Conservation (phyloP, 2,797 vertebrate genomes). For the Sarcophilus harrisii region DNA sequence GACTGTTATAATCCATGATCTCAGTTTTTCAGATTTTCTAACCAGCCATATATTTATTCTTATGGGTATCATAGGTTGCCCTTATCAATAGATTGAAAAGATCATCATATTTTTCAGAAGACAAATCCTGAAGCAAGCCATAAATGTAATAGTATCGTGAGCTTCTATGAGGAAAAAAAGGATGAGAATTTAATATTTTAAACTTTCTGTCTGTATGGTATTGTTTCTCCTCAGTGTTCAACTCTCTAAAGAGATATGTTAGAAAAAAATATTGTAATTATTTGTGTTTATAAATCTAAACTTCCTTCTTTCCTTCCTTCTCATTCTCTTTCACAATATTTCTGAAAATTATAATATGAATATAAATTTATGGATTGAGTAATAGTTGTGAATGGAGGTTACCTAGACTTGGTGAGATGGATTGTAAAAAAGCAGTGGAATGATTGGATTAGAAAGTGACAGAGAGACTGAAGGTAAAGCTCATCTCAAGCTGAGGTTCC, state of each 20-base stretch:
- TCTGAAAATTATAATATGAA: background rate
- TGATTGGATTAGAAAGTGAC: background rate
- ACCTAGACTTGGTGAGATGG: background rate
- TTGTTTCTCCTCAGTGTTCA: background rate
- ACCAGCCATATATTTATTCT: background rate
- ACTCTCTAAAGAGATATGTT: background rate
- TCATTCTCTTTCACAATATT: background rate
- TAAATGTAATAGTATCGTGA: background rate
- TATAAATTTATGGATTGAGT: background rate
- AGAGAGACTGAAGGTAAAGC: background rate
- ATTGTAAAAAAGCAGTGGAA: background rate
- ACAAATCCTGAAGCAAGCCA: background rate
- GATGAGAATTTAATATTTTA: too few species aligned
- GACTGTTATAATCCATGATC: background rate
- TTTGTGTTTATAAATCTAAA: background rate
- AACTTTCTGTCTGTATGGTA: background rate
- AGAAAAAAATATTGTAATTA: background rate
- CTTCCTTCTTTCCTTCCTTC: background rate
- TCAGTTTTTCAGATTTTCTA: background rate
- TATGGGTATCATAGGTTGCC: background rate
- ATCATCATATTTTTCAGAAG: background rate
- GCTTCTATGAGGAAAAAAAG: background rate
- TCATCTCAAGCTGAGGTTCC: background rate
- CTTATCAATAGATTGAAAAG: background rate
- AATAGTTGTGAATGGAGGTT: background rate